phyloP scores from a whole-genome alignment of 2,797 vertebrate genomes.

The Paedocypris micromegethes region DNA sequence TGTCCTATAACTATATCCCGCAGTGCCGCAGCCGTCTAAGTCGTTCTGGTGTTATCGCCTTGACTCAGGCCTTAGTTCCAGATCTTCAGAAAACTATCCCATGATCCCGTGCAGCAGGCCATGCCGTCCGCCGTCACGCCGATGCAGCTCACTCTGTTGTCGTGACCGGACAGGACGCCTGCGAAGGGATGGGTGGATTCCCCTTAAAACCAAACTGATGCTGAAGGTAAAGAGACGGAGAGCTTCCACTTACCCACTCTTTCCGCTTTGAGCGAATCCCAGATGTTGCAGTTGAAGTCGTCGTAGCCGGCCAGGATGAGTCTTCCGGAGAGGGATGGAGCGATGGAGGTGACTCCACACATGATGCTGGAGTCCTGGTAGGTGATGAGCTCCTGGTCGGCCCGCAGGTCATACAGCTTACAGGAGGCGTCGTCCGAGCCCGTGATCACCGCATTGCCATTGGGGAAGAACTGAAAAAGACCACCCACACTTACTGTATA shows the following conservation, averaged over 20 bases:
- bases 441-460: slow-evolving; percentile 88
- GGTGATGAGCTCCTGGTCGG: slow-evolving; percentile 91
- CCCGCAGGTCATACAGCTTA: slow-evolving; percentile 88
- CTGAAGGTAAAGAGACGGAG: too few species aligned
- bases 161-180: slow-evolving; percentile 92
- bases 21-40: slow-evolving; percentile 35
- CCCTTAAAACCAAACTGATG: too few species aligned
- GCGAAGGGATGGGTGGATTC: slow-evolving; percentile 12
- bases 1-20: slow-evolving; percentile 38
- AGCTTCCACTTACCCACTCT: slow-evolving; percentile 80
- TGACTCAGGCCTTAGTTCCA: slow-evolving; percentile 77
- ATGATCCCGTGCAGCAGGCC: slow-evolving; percentile 94
- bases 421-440: slow-evolving; percentile 92
- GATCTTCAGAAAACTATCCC: slow-evolving; percentile 98
- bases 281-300: slow-evolving; percentile 97
- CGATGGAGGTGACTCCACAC: slow-evolving; percentile 92
- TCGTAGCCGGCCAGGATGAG: slow-evolving; percentile 91
- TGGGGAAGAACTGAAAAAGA: slow-evolving; percentile 88
- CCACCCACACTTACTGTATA: background rate
- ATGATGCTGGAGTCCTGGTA: slow-evolving; percentile 90
- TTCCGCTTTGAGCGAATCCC: slow-evolving; percentile 88
- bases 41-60: slow-evolving; percentile 1
- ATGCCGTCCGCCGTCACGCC: slow-evolving; percentile 89
- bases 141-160: slow-evolving; percentile 97
- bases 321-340: slow-evolving; percentile 86